Evolutionary conservation across 2,888 invertebrate species (phyloP).

Genomic region (Sthenelais limicola): DNA sequence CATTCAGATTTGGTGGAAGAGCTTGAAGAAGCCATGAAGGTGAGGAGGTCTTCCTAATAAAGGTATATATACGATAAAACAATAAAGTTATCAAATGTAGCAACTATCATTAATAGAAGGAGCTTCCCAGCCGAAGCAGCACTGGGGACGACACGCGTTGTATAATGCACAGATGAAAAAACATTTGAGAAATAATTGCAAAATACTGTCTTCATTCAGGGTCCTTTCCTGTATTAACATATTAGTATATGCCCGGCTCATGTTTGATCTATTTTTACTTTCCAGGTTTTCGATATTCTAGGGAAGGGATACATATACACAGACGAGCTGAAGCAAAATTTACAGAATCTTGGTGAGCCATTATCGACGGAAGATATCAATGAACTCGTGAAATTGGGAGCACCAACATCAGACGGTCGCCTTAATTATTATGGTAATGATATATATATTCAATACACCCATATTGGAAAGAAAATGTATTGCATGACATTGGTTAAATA

Average conservation of each 20-base stretch:
- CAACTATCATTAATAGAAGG: too few species aligned
- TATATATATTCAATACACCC: neutral
- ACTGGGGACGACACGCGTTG: too few species aligned
- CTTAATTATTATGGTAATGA: constrained; percentile 33
- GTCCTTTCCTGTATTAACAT: too few species aligned
- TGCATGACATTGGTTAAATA: neutral
- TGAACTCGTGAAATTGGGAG: constrained; percentile 32
- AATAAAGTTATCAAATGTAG: neutral
- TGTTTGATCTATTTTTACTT: too few species aligned
- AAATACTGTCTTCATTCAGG: too few species aligned
- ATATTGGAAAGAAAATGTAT: neutral
- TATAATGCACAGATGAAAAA: too few species aligned
- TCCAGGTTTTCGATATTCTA: constrained; percentile 29
- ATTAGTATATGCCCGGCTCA: too few species aligned
- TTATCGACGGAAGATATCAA: constrained; percentile 23
- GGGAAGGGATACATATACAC: constrained; percentile 37
- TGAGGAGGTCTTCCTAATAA: neutral
- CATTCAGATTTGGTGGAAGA: constrained; percentile 31
- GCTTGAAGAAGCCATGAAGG: constrained; percentile 35
- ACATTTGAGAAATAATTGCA: too few species aligned
- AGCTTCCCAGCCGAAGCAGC: too few species aligned
- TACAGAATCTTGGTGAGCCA: constrained; percentile 18
- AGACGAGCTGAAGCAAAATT: constrained; percentile 28
- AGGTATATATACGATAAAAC: neutral
- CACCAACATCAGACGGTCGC: constrained; percentile 3